Base-by-base conservation (phyloP, 2,888 invertebrate species). In the Drosophila subquinaria region DNA sequence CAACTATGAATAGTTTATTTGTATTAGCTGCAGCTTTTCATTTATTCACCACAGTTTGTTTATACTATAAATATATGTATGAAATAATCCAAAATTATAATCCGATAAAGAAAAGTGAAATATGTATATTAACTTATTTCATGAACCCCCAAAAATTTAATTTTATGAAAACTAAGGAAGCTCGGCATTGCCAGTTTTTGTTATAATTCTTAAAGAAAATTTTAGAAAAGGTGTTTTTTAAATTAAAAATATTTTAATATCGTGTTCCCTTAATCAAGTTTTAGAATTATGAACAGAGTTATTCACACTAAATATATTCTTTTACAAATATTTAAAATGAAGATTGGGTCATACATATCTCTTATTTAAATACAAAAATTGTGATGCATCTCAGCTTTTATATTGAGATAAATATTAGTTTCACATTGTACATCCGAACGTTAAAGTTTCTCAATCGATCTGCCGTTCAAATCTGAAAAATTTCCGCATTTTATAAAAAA, bases 1-100 rank as follows among this genome's bases (percentile, higher is more conserved):
- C 1, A 33, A 27, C 38, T 35, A 43, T 51, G 38, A 51, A 66
- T 71, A 56, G 45, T 42, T 53, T 59, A 66, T 70, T 65, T 52
- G 11, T 30, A 50, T 53, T 57, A 43, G 17, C 17, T 36, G 42
- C 62, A 40, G 5, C 2, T n/a, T 13, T 40, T 69, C 4, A 48
- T 45, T 52, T 35, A 10, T 30, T 47, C 17, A 33, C 13, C 47
- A 38, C 47, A 33, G 55, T 27, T 40, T 27, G 33, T 50, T 50
- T n/a, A 4, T 30, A 30, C 6, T 9, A 33, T n/a, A n/a, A n/a
- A n/a, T n/a, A 38, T 3, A 38, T 23, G 13, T 40, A 10, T n/a
- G 33, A 23, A 42, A 6, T 15, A 48, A 40, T 27, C 2, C 33
- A n/a, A 11, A 11, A 15, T 40, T 9, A n/a, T 13, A 42, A 11